Evolutionary conservation across 2,888 invertebrate genomes (phyloP), one percentile per base, ranked within the genome.

Genomic region (Xanthia icteritia): DNA sequence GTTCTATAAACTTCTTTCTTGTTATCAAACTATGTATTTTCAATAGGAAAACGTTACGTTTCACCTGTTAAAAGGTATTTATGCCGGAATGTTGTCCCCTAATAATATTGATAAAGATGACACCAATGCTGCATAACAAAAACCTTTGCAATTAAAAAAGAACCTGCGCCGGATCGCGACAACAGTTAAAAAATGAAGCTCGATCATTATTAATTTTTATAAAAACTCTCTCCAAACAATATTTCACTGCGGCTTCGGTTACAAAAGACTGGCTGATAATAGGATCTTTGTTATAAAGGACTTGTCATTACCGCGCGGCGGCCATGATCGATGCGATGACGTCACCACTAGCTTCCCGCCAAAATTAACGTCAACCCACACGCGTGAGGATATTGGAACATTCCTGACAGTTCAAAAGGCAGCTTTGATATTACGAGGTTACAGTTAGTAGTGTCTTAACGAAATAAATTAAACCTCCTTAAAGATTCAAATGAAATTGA

Each of bases 211-310:
- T 73, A 83, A 82, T 84, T 84, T 81, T 84, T 81, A 56, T 83
- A 67, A 84, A 82, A 83, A 67, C 63, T 84, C 69, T 61, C 71
- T 63, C 72, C 76, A 65, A 80, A 84, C 81, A 84, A 81, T 83
- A 73, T 83, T 81, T 84, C 84, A 76, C 15, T 70, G 67, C 23
- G 79, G 80, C 71, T 84, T 80, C 77, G 54, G 75, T 84, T 82
- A 86, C 88, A 87, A 87, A 85, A 84, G 82, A 70, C 72, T 45
- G 77, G 61, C 68, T 84, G 84, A 88, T 88, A 88, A 87, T 87
- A 86, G 82, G 80, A 84, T 84, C 81, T 74, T 84, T 75, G 84
- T 87, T 75, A 82, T 79, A 86, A 84, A 86, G 64, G 82, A 86
- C 88, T 81, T 87, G 84, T 84, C 88, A 86, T 86, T 77, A 79